phyloP scores from a whole-genome alignment of 64 coral and sea anemone species.

The Orbicella faveolata region DNA sequence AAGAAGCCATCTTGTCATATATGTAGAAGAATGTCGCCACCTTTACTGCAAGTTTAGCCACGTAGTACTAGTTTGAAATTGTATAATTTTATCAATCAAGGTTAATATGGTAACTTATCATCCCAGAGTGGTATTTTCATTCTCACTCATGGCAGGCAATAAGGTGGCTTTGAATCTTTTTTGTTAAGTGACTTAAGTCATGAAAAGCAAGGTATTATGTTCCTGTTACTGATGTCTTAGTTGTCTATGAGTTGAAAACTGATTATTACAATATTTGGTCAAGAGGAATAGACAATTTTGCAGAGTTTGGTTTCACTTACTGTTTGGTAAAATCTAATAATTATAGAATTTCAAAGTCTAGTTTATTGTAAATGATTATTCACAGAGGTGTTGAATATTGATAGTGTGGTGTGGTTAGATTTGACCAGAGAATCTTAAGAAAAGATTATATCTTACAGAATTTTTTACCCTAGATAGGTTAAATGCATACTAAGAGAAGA shows the following conservation, averaged over 20 bases:
- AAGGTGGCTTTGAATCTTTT: not conserved
- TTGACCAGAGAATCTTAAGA: not conserved
- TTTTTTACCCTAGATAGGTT: not conserved
- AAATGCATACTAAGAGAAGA: not conserved
- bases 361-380: not conserved
- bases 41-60: slow-evolving; percentile 31
- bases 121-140: not conserved
- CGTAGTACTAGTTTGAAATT: not conserved
- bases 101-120: not conserved
- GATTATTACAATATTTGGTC: not conserved
- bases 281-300: not conserved
- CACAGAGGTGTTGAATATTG: not conserved
- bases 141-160: too few species aligned
- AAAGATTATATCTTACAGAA: not conserved
- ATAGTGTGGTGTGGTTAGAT: not conserved
- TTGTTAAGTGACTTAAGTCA: not conserved
- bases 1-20: slow-evolving; percentile 25
- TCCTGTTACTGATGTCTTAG: not conserved
- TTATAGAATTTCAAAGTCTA: not conserved
- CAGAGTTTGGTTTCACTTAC: not conserved
- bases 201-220: not conserved
- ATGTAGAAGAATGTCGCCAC: slow-evolving; percentile 29
- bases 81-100: not conserved
- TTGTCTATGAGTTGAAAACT: not conserved
- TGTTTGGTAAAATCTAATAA: not conserved